These are phyloP conservation scores for Taurulus bubalis DNA, from an alignment of 2,113 vertebrate species.

Conservation along the genomic window DNA sequence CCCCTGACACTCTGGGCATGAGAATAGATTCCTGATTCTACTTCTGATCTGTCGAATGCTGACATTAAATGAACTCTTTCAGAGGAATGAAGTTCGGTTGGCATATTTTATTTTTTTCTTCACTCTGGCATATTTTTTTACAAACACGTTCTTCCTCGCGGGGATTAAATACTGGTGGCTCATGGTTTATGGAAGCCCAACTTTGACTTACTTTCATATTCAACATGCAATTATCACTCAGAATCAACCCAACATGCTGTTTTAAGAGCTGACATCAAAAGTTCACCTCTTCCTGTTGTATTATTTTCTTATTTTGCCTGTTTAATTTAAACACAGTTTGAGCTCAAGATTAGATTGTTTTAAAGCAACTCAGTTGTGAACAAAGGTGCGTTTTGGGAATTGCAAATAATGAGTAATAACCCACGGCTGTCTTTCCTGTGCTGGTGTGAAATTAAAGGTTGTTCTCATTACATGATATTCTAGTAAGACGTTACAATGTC, in stretches of 20 bases:
- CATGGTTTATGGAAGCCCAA: not conserved
- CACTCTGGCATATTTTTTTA: not conserved
- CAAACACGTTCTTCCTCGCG: not conserved
- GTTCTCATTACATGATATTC: constrained; percentile 7
- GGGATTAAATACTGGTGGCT: not conserved
- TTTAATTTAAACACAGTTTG: not conserved
- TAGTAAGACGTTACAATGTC: not conserved
- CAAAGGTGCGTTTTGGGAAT: constrained; percentile 11
- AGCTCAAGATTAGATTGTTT: not conserved
- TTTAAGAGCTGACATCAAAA: not conserved
- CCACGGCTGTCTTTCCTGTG: not conserved
- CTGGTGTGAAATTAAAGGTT: constrained; percentile 19
- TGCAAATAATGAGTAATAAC: constrained; percentile 19
- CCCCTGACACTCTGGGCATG: not conserved
- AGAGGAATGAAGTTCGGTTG: constrained; percentile 1
- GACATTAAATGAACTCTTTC: constrained; percentile 20
- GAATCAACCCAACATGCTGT: not conserved
- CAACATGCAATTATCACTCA: not conserved
- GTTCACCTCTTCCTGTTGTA: not conserved
- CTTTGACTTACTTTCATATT: not conserved
- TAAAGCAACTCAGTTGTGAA: constrained; percentile 6
- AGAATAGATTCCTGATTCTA: constrained; percentile 18
- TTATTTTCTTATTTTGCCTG: not conserved
- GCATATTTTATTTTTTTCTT: not conserved
- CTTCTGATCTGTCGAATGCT: constrained; percentile 6